A percentile compares a stretch with the other conserved stretches of the same genome.
These are phyloP conservation scores for Trypoxylon attenuatum DNA, from an alignment of 2,888 invertebrate species.

Conservation along the genomic window DNA sequence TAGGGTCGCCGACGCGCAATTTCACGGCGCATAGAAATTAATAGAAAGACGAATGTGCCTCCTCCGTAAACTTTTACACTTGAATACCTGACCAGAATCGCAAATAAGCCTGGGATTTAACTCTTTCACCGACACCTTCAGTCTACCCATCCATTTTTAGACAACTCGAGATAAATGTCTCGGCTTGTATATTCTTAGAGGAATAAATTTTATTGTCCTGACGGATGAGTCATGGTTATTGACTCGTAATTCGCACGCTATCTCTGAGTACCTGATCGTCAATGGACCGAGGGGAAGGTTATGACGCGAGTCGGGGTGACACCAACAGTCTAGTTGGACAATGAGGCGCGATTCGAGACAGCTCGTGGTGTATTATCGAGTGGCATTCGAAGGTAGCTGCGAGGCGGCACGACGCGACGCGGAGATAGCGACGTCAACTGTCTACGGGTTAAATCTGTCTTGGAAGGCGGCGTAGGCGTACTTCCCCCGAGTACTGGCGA, in stretches of 20 bases:
- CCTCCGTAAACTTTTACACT: slow-evolving; percentile 20
- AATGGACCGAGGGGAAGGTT: too few species aligned
- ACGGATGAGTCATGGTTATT: too few species aligned
- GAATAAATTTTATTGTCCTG: too few species aligned
- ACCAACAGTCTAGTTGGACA: too few species aligned
- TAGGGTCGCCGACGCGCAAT: slow-evolving; percentile 59
- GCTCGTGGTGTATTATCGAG: slow-evolving; percentile 57
- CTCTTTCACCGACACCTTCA: too few species aligned
- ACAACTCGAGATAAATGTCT: too few species aligned
- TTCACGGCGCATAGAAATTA: slow-evolving; percentile 57
- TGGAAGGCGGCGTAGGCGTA: slow-evolving; percentile 58
- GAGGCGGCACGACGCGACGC: slow-evolving; percentile 68
- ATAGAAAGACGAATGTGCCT: slow-evolving; percentile 53
- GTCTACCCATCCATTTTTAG: too few species aligned
- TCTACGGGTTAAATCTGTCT: slow-evolving; percentile 70
- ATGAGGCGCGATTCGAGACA: slow-evolving; percentile 50
- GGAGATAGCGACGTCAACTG: slow-evolving; percentile 72
- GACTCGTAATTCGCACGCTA: too few species aligned
- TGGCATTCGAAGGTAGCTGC: slow-evolving; percentile 66
- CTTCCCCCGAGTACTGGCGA: slow-evolving; percentile 38
- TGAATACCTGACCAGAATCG: slow-evolving; percentile 30
- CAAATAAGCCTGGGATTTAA: slow-evolving; percentile 24
- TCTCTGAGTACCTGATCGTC: slow-evolving; percentile 12
- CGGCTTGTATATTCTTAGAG: too few species aligned
- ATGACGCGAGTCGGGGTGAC: too few species aligned